Evolutionary conservation across 2,113 vertebrate species (phyloP).

Genomic region (Sinocyclocheilus anophthalmus): DNA sequence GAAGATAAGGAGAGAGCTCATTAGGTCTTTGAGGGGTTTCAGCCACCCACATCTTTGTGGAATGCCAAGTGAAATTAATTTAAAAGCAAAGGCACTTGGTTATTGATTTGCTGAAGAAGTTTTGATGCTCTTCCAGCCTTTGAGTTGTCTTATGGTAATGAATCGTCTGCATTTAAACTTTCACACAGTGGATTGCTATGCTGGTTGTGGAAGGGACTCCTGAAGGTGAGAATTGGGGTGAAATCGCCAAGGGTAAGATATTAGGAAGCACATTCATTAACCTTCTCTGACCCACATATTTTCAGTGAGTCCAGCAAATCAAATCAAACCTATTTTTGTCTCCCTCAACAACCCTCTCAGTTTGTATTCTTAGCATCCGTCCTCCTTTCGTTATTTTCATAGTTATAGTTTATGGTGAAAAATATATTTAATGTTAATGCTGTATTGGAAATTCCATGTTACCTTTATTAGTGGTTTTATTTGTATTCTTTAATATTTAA

Average conservation of each 20-base stretch:
- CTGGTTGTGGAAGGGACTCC: neutral
- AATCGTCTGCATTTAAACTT: constrained; percentile 21
- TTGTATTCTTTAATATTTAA: neutral
- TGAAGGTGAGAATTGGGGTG: constrained; percentile 25
- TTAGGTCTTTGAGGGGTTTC: constrained; percentile 38
- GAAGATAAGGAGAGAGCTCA: constrained; percentile 39
- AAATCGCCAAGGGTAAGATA: constrained; percentile 26
- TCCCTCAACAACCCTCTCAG: neutral
- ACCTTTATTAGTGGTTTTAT: neutral
- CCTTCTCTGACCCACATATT: constrained; percentile 21
- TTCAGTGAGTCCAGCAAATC: constrained; percentile 4
- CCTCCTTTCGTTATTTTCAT: neutral
- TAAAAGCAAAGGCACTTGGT: constrained; percentile 28
- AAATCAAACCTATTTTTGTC: neutral
- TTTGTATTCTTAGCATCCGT: neutral
- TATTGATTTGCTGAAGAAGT: constrained; percentile 22
- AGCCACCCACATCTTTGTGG: constrained; percentile 12
- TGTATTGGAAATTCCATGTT: neutral
- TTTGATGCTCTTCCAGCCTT: constrained; percentile 6
- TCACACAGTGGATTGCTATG: neutral
- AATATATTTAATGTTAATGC: neutral
- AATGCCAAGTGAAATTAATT: constrained; percentile 36
- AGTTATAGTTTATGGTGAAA: neutral
- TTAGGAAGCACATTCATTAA: constrained; percentile 32
- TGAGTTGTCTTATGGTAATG: constrained; percentile 10